These are phyloP conservation scores for Pyrocephalus nanus DNA, from an alignment of 2,797 vertebrate species.

Conservation along the genomic window DNA sequence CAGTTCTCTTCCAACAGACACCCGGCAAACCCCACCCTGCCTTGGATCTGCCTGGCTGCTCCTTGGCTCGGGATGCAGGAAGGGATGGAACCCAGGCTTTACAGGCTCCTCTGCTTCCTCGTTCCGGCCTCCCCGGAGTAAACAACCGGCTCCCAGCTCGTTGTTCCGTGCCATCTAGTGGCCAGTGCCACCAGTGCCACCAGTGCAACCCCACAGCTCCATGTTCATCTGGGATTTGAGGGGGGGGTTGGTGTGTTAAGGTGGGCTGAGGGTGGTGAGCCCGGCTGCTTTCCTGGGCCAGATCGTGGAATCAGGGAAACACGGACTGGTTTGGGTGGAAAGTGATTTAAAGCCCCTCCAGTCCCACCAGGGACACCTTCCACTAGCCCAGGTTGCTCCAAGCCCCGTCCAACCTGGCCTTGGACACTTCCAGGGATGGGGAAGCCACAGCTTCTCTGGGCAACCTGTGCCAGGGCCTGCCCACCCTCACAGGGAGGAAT, in stretches of 20 bases:
- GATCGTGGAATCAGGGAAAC: rapidly evolving
- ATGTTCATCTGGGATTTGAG: rapidly evolving
- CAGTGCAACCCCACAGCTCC: rapidly evolving
- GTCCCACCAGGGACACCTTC: not conserved
- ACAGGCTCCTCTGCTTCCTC: not conserved
- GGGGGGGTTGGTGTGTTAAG: rapidly evolving
- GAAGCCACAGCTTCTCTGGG: not conserved
- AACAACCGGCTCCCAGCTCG: not conserved
- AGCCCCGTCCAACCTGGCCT: not conserved
- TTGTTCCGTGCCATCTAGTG: slow-evolving; percentile 46
- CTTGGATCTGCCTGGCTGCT: not conserved
- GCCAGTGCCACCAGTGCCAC: not conserved
- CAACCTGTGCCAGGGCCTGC: not conserved
- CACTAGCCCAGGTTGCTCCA: rapidly evolving
- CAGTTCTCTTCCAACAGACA: not conserved
- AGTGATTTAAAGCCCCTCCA: rapidly evolving
- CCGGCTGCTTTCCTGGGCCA: not conserved
- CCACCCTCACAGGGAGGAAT: not conserved
- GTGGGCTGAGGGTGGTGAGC: not conserved
- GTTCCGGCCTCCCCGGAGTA: slow-evolving; percentile 5
- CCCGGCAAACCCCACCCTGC: slow-evolving; percentile 5
- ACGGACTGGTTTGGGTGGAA: not conserved
- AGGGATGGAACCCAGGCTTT: not conserved
- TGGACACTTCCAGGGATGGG: not conserved
- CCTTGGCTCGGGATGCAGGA: slow-evolving; percentile 3